Conservation (phyloP, 2,113 vertebrate species). For the Megaleporinus macrocephalus region DNA sequence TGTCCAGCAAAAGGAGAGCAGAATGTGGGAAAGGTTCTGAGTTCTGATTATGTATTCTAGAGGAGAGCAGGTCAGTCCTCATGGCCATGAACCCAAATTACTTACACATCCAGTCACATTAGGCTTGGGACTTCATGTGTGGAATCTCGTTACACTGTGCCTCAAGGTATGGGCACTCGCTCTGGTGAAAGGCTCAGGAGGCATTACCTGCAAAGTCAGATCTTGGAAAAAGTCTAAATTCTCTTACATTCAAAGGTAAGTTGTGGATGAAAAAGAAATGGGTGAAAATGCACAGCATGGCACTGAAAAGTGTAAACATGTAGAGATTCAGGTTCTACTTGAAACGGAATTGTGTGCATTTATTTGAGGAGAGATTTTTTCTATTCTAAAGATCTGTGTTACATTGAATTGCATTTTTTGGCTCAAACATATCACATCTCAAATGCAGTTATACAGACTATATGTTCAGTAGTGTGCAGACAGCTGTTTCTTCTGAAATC, state of each 20-base stretch:
- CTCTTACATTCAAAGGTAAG: neutral
- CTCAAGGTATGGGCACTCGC: slow-evolving; percentile 14
- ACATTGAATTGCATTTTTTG: no score
- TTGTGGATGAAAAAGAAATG: neutral
- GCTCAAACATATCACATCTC: no score
- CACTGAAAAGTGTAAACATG: neutral
- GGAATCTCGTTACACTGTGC: slow-evolving; percentile 34
- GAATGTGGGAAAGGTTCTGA: slow-evolving; percentile 33
- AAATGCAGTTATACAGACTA: no score
- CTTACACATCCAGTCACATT: slow-evolving; percentile 43
- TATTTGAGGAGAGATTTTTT: no score
- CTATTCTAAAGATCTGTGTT: no score
- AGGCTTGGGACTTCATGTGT: slow-evolving; percentile 28
- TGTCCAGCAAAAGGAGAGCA: neutral
- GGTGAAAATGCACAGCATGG: neutral
- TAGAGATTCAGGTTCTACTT: neutral
- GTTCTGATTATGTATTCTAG: slow-evolving; percentile 47
- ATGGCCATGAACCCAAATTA: slow-evolving; percentile 54
- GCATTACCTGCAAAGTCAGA: slow-evolving; percentile 47
- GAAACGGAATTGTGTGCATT: neutral
- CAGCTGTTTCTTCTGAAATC: no score
- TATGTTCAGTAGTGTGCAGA: no score
- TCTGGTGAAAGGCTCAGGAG: slow-evolving; percentile 7
- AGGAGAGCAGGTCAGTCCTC: slow-evolving; percentile 27
- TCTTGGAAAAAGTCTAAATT: slow-evolving; percentile 41